Evolutionary conservation across 2,888 invertebrate genomes (phyloP).

Genomic region (Drosophila falleni): DNA sequence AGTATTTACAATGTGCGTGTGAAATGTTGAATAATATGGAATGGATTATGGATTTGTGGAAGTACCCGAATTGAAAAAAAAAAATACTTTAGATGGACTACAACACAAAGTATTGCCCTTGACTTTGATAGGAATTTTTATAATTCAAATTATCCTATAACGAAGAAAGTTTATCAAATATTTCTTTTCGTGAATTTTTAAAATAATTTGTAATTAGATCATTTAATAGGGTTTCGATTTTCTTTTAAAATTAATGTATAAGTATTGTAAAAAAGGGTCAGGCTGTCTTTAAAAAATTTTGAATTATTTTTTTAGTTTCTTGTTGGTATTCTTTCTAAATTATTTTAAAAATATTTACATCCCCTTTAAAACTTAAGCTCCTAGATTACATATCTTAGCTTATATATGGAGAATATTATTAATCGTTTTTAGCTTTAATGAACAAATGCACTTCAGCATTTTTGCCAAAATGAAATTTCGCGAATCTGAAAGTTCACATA

Average conservation of each 20-base stretch:
- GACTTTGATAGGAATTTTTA: not conserved
- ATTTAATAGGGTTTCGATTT: too few species aligned
- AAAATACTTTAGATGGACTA: not conserved
- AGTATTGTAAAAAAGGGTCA: too few species aligned
- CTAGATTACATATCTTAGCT: too few species aligned
- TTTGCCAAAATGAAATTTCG: conserved; percentile 29
- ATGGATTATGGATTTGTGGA: not conserved
- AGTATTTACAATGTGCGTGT: conserved; percentile 18
- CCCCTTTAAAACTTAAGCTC: not conserved
- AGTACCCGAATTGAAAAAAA: not conserved
- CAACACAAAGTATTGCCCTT: too few species aligned
- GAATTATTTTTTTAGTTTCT: too few species aligned
- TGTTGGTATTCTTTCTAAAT: not conserved
- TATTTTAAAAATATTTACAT: not conserved
- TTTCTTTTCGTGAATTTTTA: not conserved
- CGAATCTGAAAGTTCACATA: conserved; percentile 8
- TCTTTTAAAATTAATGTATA: too few species aligned
- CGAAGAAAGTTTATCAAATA: not conserved
- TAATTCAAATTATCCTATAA: not conserved
- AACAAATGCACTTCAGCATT: conserved; percentile 41
- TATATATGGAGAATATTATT: not conserved
- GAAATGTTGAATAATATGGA: not conserved
- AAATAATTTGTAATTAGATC: not conserved
- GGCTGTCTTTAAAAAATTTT: too few species aligned
- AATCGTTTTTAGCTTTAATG: not conserved